Evolutionary conservation across 2,797 vertebrate genomes (phyloP).

Genomic region (Brachyrhaphis roseni): DNA sequence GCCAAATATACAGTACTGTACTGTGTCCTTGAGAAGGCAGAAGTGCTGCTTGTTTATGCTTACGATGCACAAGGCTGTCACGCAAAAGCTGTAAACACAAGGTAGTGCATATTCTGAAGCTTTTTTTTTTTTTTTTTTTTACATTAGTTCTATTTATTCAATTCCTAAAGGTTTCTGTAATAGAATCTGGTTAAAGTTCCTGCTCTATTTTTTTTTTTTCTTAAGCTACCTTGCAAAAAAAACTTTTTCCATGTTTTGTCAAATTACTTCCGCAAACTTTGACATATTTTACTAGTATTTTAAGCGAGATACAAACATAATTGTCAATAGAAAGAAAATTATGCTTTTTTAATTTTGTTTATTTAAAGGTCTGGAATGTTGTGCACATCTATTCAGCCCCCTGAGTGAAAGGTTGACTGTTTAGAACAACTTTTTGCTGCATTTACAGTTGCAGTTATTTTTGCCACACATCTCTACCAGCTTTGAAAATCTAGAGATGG

Average conservation of each 20-base stretch:
- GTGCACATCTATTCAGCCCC: background rate
- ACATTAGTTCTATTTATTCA: background rate
- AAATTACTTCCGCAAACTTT: background rate
- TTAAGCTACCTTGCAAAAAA: background rate
- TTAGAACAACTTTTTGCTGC: background rate
- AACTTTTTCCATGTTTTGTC: background rate
- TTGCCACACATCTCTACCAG: background rate
- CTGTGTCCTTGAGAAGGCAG: constrained; percentile 37
- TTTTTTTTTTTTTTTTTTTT: background rate
- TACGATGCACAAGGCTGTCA: constrained; percentile 7
- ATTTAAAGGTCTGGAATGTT: background rate
- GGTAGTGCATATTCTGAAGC: background rate
- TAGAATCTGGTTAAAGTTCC: background rate
- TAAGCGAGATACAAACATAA: background rate
- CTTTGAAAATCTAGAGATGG: background rate
- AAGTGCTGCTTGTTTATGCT: constrained; percentile 5
- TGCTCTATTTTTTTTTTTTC: background rate
- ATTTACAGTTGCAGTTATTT: background rate
- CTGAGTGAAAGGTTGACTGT: background rate
- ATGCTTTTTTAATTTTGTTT: background rate
- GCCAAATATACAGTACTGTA: constrained; percentile 6
- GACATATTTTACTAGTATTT: background rate
- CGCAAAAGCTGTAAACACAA: constrained; percentile 23
- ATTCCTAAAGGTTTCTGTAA: background rate
- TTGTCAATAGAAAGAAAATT: background rate